These are phyloP conservation scores for Trogon melanurus DNA, from an alignment of 2,113 vertebrate species.

Conservation along the genomic window DNA sequence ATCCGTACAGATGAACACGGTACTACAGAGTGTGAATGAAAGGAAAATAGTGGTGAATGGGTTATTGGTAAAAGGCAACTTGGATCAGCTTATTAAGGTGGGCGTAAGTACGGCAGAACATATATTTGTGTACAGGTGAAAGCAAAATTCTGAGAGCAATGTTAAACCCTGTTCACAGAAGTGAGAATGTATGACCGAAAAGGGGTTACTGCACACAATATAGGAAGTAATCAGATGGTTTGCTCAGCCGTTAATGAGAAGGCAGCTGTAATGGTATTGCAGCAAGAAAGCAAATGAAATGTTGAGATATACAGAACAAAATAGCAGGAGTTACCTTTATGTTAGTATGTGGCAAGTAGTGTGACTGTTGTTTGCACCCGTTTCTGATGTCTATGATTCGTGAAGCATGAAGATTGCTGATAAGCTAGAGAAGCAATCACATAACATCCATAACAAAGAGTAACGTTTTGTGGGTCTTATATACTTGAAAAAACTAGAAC, in stretches of 20 bases:
- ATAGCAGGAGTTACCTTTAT: background rate
- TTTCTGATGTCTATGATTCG: background rate
- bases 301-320: background rate
- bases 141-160: background rate
- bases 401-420: background rate
- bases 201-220: background rate
- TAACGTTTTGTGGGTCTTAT: background rate
- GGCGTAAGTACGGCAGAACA: background rate
- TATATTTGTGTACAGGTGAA: background rate
- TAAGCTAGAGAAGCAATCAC: background rate
- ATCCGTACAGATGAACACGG: background rate
- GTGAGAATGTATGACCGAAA: background rate
- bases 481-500: background rate
- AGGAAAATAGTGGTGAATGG: background rate
- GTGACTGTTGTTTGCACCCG: background rate
- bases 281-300: background rate
- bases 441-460: background rate
- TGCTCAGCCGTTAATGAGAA: background rate
- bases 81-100: background rate
- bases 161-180: background rate
- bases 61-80: background rate
- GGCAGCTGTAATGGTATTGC: background rate
- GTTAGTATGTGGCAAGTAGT: background rate
- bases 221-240: background rate
- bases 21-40: background rate